Evolutionary conservation across 2,113 vertebrate species (phyloP).

Genomic region (Amphilophus citrinellus): DNA sequence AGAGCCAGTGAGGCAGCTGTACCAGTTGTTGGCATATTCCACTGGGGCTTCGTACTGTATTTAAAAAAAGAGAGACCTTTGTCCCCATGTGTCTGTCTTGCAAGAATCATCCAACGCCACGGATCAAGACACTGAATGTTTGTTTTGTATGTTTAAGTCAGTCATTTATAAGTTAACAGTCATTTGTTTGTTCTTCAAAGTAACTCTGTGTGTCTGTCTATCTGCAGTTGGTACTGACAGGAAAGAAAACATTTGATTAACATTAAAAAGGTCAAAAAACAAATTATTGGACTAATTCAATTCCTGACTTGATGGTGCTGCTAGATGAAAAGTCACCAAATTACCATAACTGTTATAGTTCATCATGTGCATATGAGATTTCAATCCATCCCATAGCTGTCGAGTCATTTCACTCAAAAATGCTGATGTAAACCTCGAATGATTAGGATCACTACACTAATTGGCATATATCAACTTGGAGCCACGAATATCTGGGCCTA

Average conservation of each 20-base stretch:
- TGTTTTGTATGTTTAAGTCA: conserved; percentile 23
- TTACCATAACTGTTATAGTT: background rate
- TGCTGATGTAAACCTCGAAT: background rate
- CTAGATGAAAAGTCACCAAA: background rate
- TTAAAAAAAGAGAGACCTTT: conserved; percentile 30
- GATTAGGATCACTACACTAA: background rate
- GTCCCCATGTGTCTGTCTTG: conserved; percentile 19
- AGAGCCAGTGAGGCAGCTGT: conserved; percentile 51
- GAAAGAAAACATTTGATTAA: background rate
- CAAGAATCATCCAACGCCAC: conserved; percentile 15
- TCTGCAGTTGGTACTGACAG: background rate
- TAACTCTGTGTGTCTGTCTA: background rate
- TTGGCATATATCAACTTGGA: background rate
- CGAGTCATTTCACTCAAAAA: background rate
- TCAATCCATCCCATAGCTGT: background rate
- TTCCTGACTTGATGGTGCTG: background rate
- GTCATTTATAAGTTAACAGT: background rate
- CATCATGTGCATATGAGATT: background rate
- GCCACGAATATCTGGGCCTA: background rate
- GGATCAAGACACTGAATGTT: conserved; percentile 10
- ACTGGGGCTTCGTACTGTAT: conserved; percentile 17
- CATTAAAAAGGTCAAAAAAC: background rate
- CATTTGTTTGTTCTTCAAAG: background rate
- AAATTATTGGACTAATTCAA: background rate
- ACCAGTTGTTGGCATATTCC: conserved; percentile 40